Percentiles rank a stretch among this genome's conserved stretches.
Conservation (phyloP, 2,797 vertebrate species). For the Sebastes hubbsi region DNA sequence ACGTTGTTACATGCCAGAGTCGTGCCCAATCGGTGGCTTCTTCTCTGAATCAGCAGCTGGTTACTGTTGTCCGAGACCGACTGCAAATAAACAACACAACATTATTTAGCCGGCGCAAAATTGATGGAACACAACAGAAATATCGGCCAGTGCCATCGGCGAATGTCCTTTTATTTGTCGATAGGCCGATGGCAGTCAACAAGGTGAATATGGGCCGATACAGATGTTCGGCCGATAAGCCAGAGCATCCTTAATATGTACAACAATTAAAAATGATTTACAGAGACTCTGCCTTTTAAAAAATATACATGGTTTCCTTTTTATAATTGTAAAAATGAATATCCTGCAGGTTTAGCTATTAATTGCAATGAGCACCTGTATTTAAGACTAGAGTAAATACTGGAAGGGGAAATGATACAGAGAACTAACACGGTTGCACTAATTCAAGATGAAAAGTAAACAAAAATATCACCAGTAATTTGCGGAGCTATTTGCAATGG, state of each 20-base stretch:
- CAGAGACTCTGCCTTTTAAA: not conserved
- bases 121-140: no score
- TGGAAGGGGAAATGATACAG: not conserved
- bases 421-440: not conserved
- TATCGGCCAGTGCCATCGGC: no score
- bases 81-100: fast-evolving
- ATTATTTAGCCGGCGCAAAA: no score
- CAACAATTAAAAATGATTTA: not conserved
- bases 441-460: constrained; percentile 2
- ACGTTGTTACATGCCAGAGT: not conserved
- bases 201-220: no score
- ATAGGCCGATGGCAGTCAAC: no score
- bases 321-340: not conserved
- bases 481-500: constrained; percentile 7
- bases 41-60: not conserved
- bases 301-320: not conserved
- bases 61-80: not conserved
- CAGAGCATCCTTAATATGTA: fast-evolving
- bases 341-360: not conserved
- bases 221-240: no score
- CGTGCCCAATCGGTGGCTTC: not conserved
- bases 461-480: not conserved
- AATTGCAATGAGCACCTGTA: not conserved
- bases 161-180: no score
- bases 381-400: not conserved